Evolutionary conservation across 1,140 invertebrate species (phyloP).

Genomic region (Schmidtea mediterranea): DNA sequence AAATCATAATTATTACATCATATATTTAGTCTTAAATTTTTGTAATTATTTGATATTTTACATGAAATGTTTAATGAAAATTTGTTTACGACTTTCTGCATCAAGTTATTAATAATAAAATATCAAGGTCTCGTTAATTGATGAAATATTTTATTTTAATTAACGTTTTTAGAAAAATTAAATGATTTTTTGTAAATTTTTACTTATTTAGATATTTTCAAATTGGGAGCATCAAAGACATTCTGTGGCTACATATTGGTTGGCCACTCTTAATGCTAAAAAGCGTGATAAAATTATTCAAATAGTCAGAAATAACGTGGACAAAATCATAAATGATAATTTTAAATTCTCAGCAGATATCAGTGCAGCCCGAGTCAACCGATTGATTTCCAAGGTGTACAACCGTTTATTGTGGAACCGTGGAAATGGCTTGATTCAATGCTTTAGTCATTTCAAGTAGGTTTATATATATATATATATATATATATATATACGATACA

Average conservation of each 20-base stretch:
- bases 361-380: conserved; percentile 17
- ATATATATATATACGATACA: too few relatives aligned
- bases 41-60: too few relatives aligned
- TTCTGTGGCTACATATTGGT: conserved; percentile 25
- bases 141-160: too few relatives aligned
- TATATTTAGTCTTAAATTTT: too few relatives aligned
- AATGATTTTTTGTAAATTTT: too few relatives aligned
- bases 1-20: too few relatives aligned
- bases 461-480: conserved; percentile 4
- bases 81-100: too few relatives aligned
- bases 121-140: too few relatives aligned
- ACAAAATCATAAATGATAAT: conserved; percentile 17
- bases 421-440: conserved; percentile 26
- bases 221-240: conserved; percentile 26
- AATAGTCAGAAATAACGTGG: conserved; percentile 23
- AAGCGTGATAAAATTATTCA: conserved; percentile 23
- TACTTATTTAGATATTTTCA: conserved; percentile 15
- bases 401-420: conserved; percentile 24
- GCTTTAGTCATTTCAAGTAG: conserved; percentile 11
- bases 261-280: conserved; percentile 24
- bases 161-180: too few relatives aligned
- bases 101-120: too few relatives aligned
- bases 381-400: conserved; percentile 23
- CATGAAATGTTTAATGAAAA: too few relatives aligned
- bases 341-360: conserved; percentile 16